Percentiles rank a stretch among this genome's conserved stretches.
Evolutionary conservation across 1,140 invertebrate genomes (phyloP).

Genomic region (Eriosoma lanigerum): DNA sequence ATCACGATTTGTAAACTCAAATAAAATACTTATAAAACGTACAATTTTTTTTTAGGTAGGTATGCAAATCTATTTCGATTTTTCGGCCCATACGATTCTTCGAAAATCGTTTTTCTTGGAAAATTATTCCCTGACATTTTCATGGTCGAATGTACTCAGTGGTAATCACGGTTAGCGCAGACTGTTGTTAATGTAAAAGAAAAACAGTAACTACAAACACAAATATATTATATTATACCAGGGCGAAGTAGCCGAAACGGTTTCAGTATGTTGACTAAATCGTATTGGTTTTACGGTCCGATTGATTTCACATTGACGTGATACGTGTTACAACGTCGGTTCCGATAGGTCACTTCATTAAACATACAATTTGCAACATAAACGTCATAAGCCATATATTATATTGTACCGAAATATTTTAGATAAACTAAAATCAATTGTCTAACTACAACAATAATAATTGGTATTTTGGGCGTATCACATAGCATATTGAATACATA

Average conservation of each 20-base stretch:
- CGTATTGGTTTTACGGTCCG: slow-evolving; percentile 45
- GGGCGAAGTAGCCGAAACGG: slow-evolving; percentile 15
- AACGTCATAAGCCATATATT: not conserved
- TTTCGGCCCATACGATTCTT: too few relatives aligned
- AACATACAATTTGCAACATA: slow-evolving; percentile 6
- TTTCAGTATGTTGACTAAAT: slow-evolving; percentile 21
- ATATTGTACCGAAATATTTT: too few relatives aligned
- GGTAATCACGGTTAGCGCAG: slow-evolving; percentile 21
- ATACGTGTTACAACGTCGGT: slow-evolving; percentile 26
- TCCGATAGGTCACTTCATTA: slow-evolving; percentile 36
- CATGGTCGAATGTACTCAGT: not conserved
- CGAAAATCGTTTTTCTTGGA: too few relatives aligned
- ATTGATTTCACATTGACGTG: slow-evolving; percentile 32
- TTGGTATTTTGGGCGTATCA: too few relatives aligned
- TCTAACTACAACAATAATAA: too few relatives aligned
- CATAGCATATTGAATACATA: too few relatives aligned
- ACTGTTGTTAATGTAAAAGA: slow-evolving; percentile 9
- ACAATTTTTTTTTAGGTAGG: too few relatives aligned
- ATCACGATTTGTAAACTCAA: too few relatives aligned
- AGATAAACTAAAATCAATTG: too few relatives aligned
- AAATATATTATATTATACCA: slow-evolving; percentile 7
- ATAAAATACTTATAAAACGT: too few relatives aligned
- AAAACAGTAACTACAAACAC: slow-evolving; percentile 36
- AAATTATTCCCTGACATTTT: slow-evolving; percentile 28
- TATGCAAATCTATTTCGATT: too few relatives aligned